Base-by-base conservation (phyloP, 1,140 invertebrate species). In the Dendroctonus ponderosae region DNA sequence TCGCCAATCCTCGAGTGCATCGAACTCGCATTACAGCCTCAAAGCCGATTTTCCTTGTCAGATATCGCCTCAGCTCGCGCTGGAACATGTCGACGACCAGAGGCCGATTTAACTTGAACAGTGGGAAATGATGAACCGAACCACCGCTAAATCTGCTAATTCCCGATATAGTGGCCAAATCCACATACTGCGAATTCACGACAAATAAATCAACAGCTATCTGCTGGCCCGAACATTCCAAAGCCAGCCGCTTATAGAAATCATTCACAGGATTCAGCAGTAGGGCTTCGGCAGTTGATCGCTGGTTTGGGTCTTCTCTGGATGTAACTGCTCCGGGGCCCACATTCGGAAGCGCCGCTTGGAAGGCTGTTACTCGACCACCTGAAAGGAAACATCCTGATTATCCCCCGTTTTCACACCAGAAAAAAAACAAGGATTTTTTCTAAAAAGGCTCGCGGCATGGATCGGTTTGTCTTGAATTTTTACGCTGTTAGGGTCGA, bases 1-100 rank as follows among this genome's bases (percentile, higher is more conserved):
- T 96, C 41, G 91, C 85, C 49, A 99, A 80, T 12, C 97, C 93
- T 79, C 90, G 86, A 7, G 95, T 96, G 77, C 95, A 99, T 5
- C 97, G 85, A 62, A 99, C 90, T 75, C 98, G 85, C 94, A 99
- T 96, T 0, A 99, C 97, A 44, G 98, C 93, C 80, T 99, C 98
- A 79, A 99, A 98, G 42, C 98, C 97, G 71, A 99, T 97, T 82
- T 98, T 99, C 67, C 98, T 85, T 0, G 91, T 93, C 3, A 99
- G 81, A 82, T 99, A 99, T 51, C 97, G 26, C 44, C 89, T 85
- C 0, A 99, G 82, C 78, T 88, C 89, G 63, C 86, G 83, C 43
- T 91, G 87, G 64, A 98, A 91, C 53, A 86, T 85, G 52, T 91
- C 87, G 0, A 87, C 84, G 74, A 91, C 85, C 63, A 87, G 82